These are phyloP conservation scores for Coreoperca whiteheadi DNA, from an alignment of 2,113 vertebrate genomes.

Conservation along the genomic window DNA sequence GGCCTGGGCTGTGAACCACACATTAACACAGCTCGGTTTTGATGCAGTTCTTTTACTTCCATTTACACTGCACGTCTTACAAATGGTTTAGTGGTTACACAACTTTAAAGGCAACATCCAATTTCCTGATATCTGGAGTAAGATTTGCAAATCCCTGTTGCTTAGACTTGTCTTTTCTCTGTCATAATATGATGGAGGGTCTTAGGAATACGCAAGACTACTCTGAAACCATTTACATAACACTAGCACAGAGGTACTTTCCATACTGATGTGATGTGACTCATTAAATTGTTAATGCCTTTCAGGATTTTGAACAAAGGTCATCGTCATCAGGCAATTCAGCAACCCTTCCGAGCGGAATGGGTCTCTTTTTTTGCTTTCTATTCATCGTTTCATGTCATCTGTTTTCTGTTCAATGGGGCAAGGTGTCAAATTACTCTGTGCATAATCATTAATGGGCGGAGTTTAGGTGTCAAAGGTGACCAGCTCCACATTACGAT, in stretches of 20 bases:
- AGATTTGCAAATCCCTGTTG: slow-evolving; percentile 15
- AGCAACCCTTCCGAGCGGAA: slow-evolving; percentile 34
- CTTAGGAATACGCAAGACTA: slow-evolving; percentile 26
- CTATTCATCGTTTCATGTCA: slow-evolving; percentile 60
- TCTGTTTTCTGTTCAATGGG: slow-evolving; percentile 45
- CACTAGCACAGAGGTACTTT: slow-evolving; percentile 27
- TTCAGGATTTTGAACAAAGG: slow-evolving; percentile 65
- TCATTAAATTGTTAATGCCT: slow-evolving; percentile 65
- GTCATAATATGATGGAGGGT: slow-evolving; percentile 30
- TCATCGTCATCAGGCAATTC: slow-evolving; percentile 51
- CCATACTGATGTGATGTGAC: slow-evolving; percentile 55
- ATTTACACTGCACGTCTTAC: too few relatives aligned
- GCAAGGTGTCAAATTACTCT: slow-evolving; percentile 51
- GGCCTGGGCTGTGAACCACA: slow-evolving; percentile 28
- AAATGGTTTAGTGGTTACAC: not conserved
- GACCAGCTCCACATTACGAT: slow-evolving; percentile 46
- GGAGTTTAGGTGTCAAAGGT: slow-evolving; percentile 57
- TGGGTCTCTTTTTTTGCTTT: slow-evolving; percentile 23
- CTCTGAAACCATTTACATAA: slow-evolving; percentile 47
- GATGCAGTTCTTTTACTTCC: too few relatives aligned
- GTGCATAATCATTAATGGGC: slow-evolving; percentile 62
- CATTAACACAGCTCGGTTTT: not conserved
- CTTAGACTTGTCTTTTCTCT: slow-evolving; percentile 22
- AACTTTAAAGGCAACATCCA: not conserved
- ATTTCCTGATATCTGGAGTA: not conserved